Base-by-base conservation (phyloP, 1,140 invertebrate species). In the Neodiprion fabricii region DNA sequence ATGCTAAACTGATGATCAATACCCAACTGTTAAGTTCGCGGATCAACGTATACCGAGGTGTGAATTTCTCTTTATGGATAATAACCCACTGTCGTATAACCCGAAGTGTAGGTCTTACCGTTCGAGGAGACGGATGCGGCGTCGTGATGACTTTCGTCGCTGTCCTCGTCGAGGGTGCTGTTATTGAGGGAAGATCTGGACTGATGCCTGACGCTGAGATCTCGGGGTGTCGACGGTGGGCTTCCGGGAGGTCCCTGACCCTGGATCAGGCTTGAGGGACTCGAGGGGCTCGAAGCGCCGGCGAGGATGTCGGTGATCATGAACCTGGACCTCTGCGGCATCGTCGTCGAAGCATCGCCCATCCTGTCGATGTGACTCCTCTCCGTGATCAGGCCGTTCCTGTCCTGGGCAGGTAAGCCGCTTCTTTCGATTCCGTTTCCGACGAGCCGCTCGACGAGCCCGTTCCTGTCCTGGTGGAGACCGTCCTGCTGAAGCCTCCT, bases 231-330 rank as follows among this genome's bases (percentile, higher is more conserved):
- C 8, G 85, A 84, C 1, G 86, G 85, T 3, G 87, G 87, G 78
- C 87, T 89, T 9, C 79, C 84, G 23, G 86, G 87, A 23, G 84
- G 84, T 9, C 88, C 87, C 47, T 87, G 85, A 17, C 77, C 84
- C 71, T 82, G 82, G 8, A 87, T 67, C 14, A 80, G 82, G 2
- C 83, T 78, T 10, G 67, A 8, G 8, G 85, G 85, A 4, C 83
- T 78, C 12, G 67, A 47, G 17, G 85, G 85, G 70, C 85, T 87
- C 1, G 85, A 83, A 4, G 85, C 91, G 7, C 90, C 91, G 70
- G 92, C 93, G 72, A 94, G 87, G 73, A 95, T 94, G 79, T 95
- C 93, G 67, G 93, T 94, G 87, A 94, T 94, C 94, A 94, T 94
- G 85, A 94, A 95, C 65, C 93, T 89, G 23, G 93, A 94, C 70